Percentiles rank a stretch among this genome's conserved stretches.
These are phyloP conservation scores for sheep (Ovis aries) DNA, from an alignment of 2,113 vertebrate genomes.

Conservation along the genomic window ARS-UI_Ramb_v3.0 NC_056054.1:234061001-234061500, in stretches of 20 bases:
- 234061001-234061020: neutral
- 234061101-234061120: neutral
- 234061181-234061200: slow-evolving; percentile 37
- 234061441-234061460: neutral
- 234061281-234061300: neutral
- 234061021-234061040: neutral
- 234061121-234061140: slow-evolving; percentile 35
- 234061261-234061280: neutral
- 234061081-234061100: neutral
- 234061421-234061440: slow-evolving; percentile 36
- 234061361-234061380: slow-evolving; percentile 12
- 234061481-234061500: neutral
- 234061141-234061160: slow-evolving; percentile 46
- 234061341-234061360: slow-evolving; percentile 44
- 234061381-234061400: slow-evolving; percentile 44
- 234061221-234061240: slow-evolving; percentile 38
- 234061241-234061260: neutral
- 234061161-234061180: neutral
- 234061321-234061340: slow-evolving; percentile 8
- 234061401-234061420: slow-evolving; percentile 17
- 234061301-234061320: neutral
- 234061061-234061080: neutral
- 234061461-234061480: neutral
- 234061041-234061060: neutral
- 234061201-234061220: neutral